These are phyloP conservation scores for Echinometra lucunter DNA, from an alignment of 53 echinoderm and acorn worm species.

Conservation along the genomic window DNA sequence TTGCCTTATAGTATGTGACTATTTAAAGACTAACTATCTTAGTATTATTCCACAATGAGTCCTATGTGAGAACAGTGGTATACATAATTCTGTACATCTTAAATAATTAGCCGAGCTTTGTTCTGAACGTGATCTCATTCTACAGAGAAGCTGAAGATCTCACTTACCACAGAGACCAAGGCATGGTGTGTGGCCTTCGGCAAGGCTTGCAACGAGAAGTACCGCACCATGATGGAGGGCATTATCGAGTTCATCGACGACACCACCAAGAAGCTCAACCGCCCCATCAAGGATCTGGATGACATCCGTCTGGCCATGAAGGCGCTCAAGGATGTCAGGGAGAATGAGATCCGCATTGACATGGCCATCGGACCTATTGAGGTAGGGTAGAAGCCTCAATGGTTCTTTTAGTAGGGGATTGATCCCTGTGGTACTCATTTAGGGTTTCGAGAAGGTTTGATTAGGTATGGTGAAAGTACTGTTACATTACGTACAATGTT, in stretches of 20 bases:
- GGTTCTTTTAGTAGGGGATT: no score
- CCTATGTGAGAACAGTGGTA: no score
- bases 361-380: slow-evolving; percentile 99
- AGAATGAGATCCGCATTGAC: slow-evolving; percentile 98
- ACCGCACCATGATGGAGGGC: slow-evolving; percentile 95
- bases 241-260: slow-evolving; percentile 98
- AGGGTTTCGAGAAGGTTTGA: no score
- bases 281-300: slow-evolving; percentile 97
- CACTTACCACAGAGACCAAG: slow-evolving; percentile 92
- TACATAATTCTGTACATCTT: no score
- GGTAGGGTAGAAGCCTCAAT: slow-evolving; percentile 77
- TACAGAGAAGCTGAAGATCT: slow-evolving; percentile 74
- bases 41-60: no score
- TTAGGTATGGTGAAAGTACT: no score
- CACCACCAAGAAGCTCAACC: slow-evolving; percentile 84
- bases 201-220: slow-evolving; percentile 93
- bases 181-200: slow-evolving; percentile 95
- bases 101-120: no score
- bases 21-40: no score
- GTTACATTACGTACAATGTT: no score
- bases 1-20: no score
- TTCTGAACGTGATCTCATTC: no score
- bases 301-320: slow-evolving; percentile 98
- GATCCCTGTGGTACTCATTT: no score
- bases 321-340: slow-evolving; percentile 93